Base-by-base conservation (phyloP, 2,113 vertebrate species). In the Talpa occidentalis region DNA sequence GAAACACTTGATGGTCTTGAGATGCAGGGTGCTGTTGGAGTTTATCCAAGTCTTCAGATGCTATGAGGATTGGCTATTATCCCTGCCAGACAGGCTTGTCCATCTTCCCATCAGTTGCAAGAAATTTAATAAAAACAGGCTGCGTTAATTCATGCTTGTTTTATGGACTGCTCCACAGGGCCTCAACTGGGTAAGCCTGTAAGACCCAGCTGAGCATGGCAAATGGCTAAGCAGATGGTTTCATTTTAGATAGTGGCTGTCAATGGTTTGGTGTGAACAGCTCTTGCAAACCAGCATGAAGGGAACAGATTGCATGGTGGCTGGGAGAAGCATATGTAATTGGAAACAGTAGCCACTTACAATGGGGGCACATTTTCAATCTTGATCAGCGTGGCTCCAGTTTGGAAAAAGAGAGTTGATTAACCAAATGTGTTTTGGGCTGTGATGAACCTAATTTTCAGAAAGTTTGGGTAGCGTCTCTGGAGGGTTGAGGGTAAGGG, bases 231-330 rank as follows among this genome's bases (percentile, higher is more conserved):
- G 35, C 91, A 96, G 94, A 64, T 97, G 77, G 78, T 97, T 52
- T 93, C 82, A 89, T 93, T 97, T 97, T 97, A 97, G 97, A 97
- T 97, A 97, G 91, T 94, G 95, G 60, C n/a, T 97, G 77, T 64
- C 93, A 69, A 76, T 96, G 82, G 89, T 93, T 94, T 96, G 80
- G 87, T 97, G 90, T 2, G 94, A 97, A 97, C 60, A 62, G 19
- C 86, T 81, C 81, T 59, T 94, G 74, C 49, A 96, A 97, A 94
- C 95, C 7, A 91, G 59, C 78, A 96, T 74, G 88, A 96, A 97
- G 94, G 72, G 73, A 73, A n/a, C 90, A 62, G 26, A 95, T 97
- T 97, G 85, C 52, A 94, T 95, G 95, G 97, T 97, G 97, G 96
- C 95, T 93, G 44, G 21, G 94, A 64, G 94, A 97, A 81, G 28